Evolutionary conservation across 1,140 invertebrate species (phyloP).

Genomic region (Cyclina sinensis): DNA sequence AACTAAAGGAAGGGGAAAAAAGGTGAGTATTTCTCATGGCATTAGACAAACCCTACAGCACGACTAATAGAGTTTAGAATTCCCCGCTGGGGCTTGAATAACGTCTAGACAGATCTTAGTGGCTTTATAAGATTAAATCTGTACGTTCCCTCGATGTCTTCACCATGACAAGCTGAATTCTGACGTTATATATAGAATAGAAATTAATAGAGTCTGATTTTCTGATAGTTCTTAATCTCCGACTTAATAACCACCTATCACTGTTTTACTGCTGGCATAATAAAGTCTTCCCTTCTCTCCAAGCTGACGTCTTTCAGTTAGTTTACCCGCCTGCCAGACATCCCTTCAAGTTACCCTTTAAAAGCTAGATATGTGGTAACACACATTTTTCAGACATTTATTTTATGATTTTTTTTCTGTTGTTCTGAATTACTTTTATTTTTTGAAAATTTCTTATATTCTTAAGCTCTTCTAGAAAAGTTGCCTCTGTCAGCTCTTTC

Average conservation of each 20-base stretch:
- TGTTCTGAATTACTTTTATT: too few relatives aligned
- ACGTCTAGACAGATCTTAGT: conserved; percentile 16
- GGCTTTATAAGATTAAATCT: conserved; percentile 15
- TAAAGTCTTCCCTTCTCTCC: not conserved
- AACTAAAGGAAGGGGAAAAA: not conserved
- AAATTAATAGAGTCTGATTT: conserved; percentile 13
- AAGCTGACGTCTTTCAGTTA: not conserved
- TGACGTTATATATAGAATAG: conserved; percentile 11
- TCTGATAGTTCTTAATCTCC: not conserved
- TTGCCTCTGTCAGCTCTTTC: too few relatives aligned
- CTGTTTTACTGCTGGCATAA: not conserved
- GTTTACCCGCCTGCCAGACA: conserved; percentile 1
- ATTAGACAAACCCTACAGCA: not conserved
- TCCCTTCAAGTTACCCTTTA: not conserved
- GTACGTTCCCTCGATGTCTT: not conserved
- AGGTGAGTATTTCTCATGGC: not conserved
- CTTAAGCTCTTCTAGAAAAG: too few relatives aligned
- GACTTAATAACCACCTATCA: not conserved
- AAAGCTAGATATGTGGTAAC: not conserved
- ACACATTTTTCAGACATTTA: not conserved
- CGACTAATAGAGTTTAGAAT: conserved; percentile 10
- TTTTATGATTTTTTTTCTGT: too few relatives aligned
- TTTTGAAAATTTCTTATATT: too few relatives aligned
- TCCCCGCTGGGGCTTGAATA: conserved; percentile 32
- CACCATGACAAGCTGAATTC: not conserved